Percentiles rank a stretch among this genome's conserved stretches.
Conservation (phyloP, 1,140 invertebrate species). For the Microplitis mediator region DNA sequence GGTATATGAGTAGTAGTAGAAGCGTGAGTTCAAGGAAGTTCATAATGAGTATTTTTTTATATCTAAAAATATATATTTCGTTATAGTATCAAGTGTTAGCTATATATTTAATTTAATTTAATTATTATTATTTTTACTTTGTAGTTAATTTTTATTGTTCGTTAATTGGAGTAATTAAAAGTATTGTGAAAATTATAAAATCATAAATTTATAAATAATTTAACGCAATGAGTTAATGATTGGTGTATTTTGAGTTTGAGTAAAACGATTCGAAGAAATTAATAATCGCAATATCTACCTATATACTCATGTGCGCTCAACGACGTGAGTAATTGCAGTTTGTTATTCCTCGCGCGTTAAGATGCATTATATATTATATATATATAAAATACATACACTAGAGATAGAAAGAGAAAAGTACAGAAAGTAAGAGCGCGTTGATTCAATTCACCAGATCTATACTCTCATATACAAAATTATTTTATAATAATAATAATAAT, state of each 20-base stretch:
- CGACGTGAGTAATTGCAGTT: constrained; percentile 1
- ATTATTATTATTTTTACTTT: neutral
- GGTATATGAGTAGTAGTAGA: too few species aligned
- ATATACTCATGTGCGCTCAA: neutral
- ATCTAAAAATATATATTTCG: too few species aligned
- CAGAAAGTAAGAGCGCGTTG: neutral
- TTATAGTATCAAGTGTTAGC: too few species aligned
- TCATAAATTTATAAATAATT: too few species aligned
- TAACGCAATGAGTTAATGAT: neutral
- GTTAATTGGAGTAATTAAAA: too few species aligned
- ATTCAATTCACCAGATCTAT: too few species aligned
- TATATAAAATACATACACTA: neutral
- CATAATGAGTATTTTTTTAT: neutral
- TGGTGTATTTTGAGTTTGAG: neutral
- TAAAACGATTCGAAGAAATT: neutral
- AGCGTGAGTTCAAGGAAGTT: neutral
- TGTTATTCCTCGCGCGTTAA: neutral
- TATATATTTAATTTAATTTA: neutral
- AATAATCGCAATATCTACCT: neutral
- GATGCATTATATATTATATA: neutral
- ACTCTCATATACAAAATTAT: too few species aligned
- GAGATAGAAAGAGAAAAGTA: neutral
- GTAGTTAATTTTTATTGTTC: neutral
- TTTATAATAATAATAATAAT: too few species aligned
- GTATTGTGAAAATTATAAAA: too few species aligned